Evolutionary conservation across 2,888 invertebrate genomes (phyloP).

Genomic region (Belgica antarctica): DNA sequence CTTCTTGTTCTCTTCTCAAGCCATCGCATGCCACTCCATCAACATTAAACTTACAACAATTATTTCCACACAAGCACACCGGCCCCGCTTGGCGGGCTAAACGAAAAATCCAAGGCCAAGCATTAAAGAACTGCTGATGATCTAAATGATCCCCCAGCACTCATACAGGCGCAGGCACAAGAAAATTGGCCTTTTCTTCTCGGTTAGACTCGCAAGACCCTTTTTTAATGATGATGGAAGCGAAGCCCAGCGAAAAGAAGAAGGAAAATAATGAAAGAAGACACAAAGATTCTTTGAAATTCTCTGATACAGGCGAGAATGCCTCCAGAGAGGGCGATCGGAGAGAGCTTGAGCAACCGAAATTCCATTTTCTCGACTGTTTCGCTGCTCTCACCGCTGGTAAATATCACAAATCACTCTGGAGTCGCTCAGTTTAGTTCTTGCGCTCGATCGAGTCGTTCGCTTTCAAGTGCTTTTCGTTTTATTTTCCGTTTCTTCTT

Average conservation of each 20-base stretch:
- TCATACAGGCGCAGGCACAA: slow-evolving; percentile 1
- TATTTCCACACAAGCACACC: slow-evolving; percentile 31
- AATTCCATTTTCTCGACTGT: slow-evolving; percentile 31
- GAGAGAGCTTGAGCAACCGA: slow-evolving; percentile 36
- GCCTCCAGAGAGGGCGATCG: slow-evolving; percentile 1
- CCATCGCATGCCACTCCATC: slow-evolving; percentile 23
- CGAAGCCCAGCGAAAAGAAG: slow-evolving; percentile 1
- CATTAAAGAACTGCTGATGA: slow-evolving; percentile 28
- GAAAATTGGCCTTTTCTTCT: slow-evolving; percentile 26
- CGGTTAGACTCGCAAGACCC: slow-evolving; percentile 32
- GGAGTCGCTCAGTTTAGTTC: slow-evolving; percentile 32
- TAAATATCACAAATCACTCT: slow-evolving; percentile 36
- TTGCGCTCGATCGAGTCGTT: slow-evolving; percentile 31
- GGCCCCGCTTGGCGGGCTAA: background rate
- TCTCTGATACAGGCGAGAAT: background rate
- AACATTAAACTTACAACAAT: slow-evolving; percentile 40
- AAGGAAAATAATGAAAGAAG: slow-evolving; percentile 16
- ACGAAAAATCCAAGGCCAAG: slow-evolving; percentile 38
- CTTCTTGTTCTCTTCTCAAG: background rate
- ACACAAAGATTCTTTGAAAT: slow-evolving; percentile 39
- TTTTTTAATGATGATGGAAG: slow-evolving; percentile 40
- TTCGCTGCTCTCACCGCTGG: background rate
- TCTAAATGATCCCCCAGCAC: slow-evolving; percentile 37
- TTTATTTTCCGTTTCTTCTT: slow-evolving; percentile 15
- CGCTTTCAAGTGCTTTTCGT: slow-evolving; percentile 7